Base-by-base conservation (phyloP, 2,888 invertebrate species). In the Ophioninae sp. region DNA sequence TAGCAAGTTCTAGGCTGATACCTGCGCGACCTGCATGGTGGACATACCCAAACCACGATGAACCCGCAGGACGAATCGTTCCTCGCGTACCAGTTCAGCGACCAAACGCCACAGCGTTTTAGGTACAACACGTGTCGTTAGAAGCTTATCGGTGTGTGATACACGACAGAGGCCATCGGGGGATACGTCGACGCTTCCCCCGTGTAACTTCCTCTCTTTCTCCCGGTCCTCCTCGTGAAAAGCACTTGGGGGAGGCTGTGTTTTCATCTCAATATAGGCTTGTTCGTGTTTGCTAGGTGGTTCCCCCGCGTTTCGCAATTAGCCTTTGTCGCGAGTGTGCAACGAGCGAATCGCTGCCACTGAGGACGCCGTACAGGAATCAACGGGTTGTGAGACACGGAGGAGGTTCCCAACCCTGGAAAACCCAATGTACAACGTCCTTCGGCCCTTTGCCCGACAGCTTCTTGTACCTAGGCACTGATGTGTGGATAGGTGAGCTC, bases 181-280 rank as follows among this genome's bases (percentile, higher is more conserved):
- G 67, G 80, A 67, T 61, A 73, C 39, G 81, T 64, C 72, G 65
- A 81, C 79, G 67, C 44, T 75, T 30, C 80, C 71, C 78, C 51
- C 68, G 65, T 69, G 69, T 68, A 72, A 74, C 77, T 74, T 69
- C 63, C 75, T 56, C 83, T 78, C 65, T 69, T 74, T 77, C 82
- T 39, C 68, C 30, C 39, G 17, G 44, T 37, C 68, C 73, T 61
- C 82, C 30, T 69, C 79, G 51, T 63, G 79, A 56, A 78, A 81
- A 75, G 64, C 84, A 79, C 76, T 74, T 51, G 51, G 51, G 71
- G 72, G 63, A 58, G 77, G 58, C 41, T 64, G 56, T 89, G 87
- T 90, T 90, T 90, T 88, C 88, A 87, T 86, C 88, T 89, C 91
- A 91, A 92, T 91, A 92, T 91, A 88, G 90, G 90, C 90, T 91